Percentiles rank a stretch among this genome's conserved stretches.
These are phyloP conservation scores for Tupiocoris notatus DNA, from an alignment of 2,888 invertebrate species.

Conservation along the genomic window DNA sequence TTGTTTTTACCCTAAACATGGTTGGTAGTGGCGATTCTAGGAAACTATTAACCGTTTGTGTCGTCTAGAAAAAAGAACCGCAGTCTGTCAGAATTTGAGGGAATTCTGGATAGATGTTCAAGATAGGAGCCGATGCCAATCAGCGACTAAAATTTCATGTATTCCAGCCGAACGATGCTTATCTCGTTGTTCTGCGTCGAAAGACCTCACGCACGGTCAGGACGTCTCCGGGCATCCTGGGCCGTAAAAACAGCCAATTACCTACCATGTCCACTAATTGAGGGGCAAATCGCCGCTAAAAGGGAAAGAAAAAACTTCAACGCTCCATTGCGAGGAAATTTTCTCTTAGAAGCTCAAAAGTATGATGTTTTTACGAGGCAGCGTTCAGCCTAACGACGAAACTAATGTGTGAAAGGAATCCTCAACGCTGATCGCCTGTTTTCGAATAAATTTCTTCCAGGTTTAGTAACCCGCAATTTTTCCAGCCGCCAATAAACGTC, in stretches of 20 bases:
- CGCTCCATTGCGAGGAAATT: not conserved
- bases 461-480: no score
- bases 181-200: not conserved
- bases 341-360: not conserved
- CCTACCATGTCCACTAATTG: slow-evolving; percentile 22
- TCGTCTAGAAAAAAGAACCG: not conserved
- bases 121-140: not conserved
- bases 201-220: not conserved
- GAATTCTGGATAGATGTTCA: not conserved
- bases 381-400: not conserved
- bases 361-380: not conserved
- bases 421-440: no score
- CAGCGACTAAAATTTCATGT: not conserved
- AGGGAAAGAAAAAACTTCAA: not conserved
- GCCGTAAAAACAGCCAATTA: slow-evolving; percentile 21
- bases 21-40: no score
- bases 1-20: no score
- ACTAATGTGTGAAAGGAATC: no score
- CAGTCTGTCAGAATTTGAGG: not conserved
- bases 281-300: slow-evolving; percentile 13
- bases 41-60: no score
- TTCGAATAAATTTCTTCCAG: no score
- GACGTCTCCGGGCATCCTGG: not conserved
- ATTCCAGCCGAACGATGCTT: not conserved
- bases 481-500: no score